Conservation (phyloP, 2,113 vertebrate species). For the Nicator chloris region DNA sequence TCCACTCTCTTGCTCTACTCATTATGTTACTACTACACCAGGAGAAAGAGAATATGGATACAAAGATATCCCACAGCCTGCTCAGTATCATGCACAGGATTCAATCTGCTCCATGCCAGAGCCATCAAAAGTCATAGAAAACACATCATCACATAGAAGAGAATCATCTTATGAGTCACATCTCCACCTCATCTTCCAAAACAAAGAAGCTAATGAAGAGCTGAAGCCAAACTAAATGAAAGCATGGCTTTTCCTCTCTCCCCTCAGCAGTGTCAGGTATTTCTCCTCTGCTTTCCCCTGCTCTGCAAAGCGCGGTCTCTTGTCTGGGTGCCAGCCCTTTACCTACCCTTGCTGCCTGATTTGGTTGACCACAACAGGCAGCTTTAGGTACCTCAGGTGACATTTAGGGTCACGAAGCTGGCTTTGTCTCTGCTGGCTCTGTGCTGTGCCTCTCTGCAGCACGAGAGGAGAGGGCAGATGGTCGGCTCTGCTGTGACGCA, state of each 20-base stretch:
- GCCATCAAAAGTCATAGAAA: neutral
- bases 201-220: neutral
- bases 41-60: neutral
- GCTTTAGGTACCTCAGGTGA: neutral
- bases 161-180: neutral
- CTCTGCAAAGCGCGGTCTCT: neutral
- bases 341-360: neutral
- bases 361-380: rapidly evolving
- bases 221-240: neutral
- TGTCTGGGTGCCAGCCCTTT: neutral
- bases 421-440: neutral
- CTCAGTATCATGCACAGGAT: neutral
- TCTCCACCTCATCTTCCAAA: neutral
- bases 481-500: neutral
- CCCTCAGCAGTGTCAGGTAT: neutral
- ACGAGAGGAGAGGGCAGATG: constrained; percentile 26
- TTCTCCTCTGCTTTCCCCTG: neutral
- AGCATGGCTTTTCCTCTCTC: neutral
- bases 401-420: neutral
- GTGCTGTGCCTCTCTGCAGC: neutral
- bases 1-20: neutral
- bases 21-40: neutral
- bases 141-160: neutral
- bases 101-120: neutral
- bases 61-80: neutral